Percentiles rank a stretch among this genome's conserved stretches.
Evolutionary conservation across 2,797 vertebrate genomes (phyloP).

Genomic region (Sarcoramphus papa): DNA sequence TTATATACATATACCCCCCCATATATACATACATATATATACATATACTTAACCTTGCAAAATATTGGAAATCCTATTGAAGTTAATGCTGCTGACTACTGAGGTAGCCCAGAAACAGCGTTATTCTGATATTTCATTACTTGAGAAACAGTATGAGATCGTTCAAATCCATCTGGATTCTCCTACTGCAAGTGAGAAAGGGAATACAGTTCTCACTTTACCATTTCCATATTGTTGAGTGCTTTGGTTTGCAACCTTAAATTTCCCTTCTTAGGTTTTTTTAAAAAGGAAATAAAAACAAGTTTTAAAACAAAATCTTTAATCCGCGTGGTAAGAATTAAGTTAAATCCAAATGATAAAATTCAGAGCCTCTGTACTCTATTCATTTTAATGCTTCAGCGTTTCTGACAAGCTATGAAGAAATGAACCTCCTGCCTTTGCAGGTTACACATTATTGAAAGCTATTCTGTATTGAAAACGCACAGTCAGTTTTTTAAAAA

Average conservation of each 20-base stretch:
- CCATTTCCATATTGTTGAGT: not conserved
- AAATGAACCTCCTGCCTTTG: not conserved
- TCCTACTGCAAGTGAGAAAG: not conserved
- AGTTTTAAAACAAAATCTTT: not conserved
- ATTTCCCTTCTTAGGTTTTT: not conserved
- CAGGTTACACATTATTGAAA: not conserved
- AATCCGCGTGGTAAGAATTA: not conserved
- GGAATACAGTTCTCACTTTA: not conserved
- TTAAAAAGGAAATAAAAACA: not conserved
- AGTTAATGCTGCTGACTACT: not conserved
- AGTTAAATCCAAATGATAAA: not conserved
- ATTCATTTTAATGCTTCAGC: not conserved
- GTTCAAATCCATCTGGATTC: not conserved
- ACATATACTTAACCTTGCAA: not conserved
- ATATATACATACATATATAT: fast-evolving
- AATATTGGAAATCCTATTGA: not conserved
- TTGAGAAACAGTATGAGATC: not conserved
- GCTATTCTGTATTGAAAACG: not conserved
- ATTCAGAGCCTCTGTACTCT: not conserved
- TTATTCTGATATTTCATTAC: not conserved
- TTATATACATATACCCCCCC: not conserved
- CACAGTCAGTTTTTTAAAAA: not conserved
- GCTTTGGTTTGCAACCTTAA: not conserved
- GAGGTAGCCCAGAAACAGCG: not conserved
- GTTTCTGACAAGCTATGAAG: not conserved